Evolutionary conservation across 2,888 invertebrate species (phyloP).

Genomic region (Parnassius apollo): DNA sequence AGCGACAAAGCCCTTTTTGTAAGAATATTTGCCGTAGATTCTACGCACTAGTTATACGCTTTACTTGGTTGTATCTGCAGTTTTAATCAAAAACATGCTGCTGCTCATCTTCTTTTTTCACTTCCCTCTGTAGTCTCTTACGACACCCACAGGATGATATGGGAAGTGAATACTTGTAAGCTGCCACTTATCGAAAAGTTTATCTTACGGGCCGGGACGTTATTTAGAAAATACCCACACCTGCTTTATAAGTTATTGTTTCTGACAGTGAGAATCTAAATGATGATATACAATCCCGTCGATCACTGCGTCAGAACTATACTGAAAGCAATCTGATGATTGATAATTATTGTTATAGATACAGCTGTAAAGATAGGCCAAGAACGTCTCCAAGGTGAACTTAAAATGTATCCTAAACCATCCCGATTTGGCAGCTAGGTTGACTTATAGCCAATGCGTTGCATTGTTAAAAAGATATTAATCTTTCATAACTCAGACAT

Average conservation of each 20-base stretch:
- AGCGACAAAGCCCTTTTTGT: too few species aligned
- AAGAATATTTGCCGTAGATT: too few species aligned
- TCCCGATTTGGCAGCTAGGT: constrained; percentile 54
- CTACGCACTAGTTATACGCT: too few species aligned
- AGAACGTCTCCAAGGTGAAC: constrained; percentile 51
- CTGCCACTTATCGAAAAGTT: too few species aligned
- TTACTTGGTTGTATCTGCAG: too few species aligned
- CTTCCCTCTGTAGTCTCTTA: too few species aligned
- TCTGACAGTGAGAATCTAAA: constrained; percentile 46
- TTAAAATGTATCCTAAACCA: constrained; percentile 64
- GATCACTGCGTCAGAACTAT: constrained; percentile 41
- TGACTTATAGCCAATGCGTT: constrained; percentile 48
- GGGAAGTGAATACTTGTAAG: too few species aligned
- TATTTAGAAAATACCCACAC: constrained; percentile 28
- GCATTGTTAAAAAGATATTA: constrained; percentile 49
- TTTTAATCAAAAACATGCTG: too few species aligned
- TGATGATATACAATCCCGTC: constrained; percentile 43
- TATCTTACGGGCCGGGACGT: too few species aligned
- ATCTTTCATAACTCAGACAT: constrained; percentile 34
- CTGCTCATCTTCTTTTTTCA: too few species aligned
- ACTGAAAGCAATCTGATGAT: constrained; percentile 47
- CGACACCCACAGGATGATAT: too few species aligned
- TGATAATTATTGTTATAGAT: constrained; percentile 66
- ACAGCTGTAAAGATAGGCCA: constrained; percentile 66
- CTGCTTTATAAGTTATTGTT: constrained; percentile 37